A percentile compares a stretch with the other conserved stretches of the same genome.
Conservation (phyloP, 1,140 invertebrate species). For the Phthorimaea operculella region DNA sequence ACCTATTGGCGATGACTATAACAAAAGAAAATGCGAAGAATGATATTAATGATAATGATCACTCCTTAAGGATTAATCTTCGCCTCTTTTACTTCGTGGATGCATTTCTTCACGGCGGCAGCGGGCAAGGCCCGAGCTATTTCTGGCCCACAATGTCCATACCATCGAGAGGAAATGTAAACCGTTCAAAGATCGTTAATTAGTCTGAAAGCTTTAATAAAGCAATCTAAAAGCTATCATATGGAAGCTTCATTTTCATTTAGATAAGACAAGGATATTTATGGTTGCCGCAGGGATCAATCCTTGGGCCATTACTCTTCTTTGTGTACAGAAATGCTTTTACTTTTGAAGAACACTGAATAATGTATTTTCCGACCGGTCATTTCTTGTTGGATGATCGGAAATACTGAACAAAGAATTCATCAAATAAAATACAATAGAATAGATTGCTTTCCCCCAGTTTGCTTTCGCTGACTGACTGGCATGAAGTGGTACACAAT, state of each 20-base stretch:
- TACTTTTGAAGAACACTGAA: background rate
- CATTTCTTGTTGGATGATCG: background rate
- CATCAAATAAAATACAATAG: conserved; percentile 41
- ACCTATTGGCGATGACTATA: too few species aligned
- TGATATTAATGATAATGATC: background rate
- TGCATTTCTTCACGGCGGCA: conserved; percentile 21
- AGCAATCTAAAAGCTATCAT: conserved; percentile 27
- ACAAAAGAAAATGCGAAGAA: background rate
- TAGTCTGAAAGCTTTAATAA: conserved; percentile 38
- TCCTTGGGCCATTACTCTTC: background rate
- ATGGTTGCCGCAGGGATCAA: background rate
- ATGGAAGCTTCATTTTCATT: conserved; percentile 23
- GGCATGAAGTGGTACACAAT: conserved; percentile 52
- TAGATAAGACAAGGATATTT: conserved; percentile 6
- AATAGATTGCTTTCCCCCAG: conserved; percentile 34
- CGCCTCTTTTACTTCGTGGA: conserved; percentile 15
- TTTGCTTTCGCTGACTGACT: conserved; percentile 20
- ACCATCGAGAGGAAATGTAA: conserved; percentile 24
- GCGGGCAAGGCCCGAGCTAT: conserved; percentile 35
- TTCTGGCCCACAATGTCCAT: conserved; percentile 31
- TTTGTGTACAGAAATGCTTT: background rate
- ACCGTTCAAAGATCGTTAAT: conserved; percentile 37
- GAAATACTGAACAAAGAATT: conserved; percentile 29
- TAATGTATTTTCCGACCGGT: too few species aligned
- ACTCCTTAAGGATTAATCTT: background rate